Percentiles rank a stretch among this genome's conserved stretches.
phyloP scores from a whole-genome alignment of 2,888 invertebrate genomes.

The Priocnemis perturbator region DNA sequence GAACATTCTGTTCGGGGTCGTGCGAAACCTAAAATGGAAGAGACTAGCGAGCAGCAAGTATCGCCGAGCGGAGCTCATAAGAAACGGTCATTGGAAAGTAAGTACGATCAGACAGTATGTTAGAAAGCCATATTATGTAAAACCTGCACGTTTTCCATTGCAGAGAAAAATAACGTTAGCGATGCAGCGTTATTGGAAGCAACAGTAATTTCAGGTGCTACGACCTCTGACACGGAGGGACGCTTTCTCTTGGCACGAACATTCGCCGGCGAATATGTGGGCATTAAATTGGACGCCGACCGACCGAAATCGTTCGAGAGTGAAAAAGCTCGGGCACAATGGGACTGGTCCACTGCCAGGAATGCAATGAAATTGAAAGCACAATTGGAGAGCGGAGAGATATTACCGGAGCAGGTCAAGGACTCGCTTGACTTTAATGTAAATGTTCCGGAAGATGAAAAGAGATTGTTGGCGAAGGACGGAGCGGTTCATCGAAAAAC shows the following conservation, averaged over 20 bases:
- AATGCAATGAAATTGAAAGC: slow-evolving; percentile 81
- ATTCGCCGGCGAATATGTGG: slow-evolving; percentile 80
- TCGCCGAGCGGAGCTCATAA: slow-evolving; percentile 58
- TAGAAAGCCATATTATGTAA: not conserved
- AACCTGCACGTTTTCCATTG: slow-evolving; percentile 22
- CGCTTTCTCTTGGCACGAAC: slow-evolving; percentile 79
- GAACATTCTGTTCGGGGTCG: slow-evolving; percentile 65
- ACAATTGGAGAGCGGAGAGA: slow-evolving; percentile 79
- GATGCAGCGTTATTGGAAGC: slow-evolving; percentile 52
- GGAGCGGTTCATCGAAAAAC: slow-evolving; percentile 76
- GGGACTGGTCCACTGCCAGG: slow-evolving; percentile 81
- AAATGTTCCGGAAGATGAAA: slow-evolving; percentile 79
- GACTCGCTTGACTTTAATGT: slow-evolving; percentile 81
- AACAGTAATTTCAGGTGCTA: slow-evolving; percentile 45
- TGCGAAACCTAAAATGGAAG: slow-evolving; percentile 66
- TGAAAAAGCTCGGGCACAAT: slow-evolving; percentile 79
- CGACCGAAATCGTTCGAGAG: slow-evolving; percentile 79
- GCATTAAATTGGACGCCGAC: slow-evolving; percentile 81
- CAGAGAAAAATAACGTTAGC: slow-evolving; percentile 59
- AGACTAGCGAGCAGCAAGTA: slow-evolving; percentile 64
- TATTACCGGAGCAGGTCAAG: slow-evolving; percentile 78
- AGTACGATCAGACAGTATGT: slow-evolving; percentile 35
- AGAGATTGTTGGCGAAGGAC: slow-evolving; percentile 71
- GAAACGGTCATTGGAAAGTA: slow-evolving; percentile 68
- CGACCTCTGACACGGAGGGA: slow-evolving; percentile 55